These are phyloP conservation scores for Drosophila tsacasi DNA, from an alignment of 1,140 invertebrate genomes.

Conservation along the genomic window DNA sequence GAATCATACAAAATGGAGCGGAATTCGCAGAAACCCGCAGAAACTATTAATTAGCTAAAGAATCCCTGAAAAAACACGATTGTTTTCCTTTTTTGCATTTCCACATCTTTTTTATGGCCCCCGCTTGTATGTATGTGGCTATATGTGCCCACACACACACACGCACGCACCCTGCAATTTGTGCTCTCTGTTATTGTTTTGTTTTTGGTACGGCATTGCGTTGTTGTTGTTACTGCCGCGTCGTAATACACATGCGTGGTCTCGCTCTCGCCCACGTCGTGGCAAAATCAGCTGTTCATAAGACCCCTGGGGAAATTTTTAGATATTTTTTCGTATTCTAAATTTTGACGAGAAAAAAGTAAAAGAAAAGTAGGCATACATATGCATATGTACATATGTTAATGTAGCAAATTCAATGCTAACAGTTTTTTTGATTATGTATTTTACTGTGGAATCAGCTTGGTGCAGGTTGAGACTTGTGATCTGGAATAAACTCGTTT, in stretches of 20 bases:
- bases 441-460: constrained; percentile 36
- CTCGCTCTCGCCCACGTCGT: constrained; percentile 24
- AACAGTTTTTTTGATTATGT: constrained; percentile 11
- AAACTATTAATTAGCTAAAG: constrained; percentile 43
- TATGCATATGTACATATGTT: not conserved
- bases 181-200: constrained; percentile 80
- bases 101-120: constrained; percentile 14
- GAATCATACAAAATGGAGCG: constrained; percentile 23
- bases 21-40: constrained; percentile 18
- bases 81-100: constrained; percentile 43
- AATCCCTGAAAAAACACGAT: constrained; percentile 19
- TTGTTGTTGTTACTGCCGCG: constrained; percentile 32
- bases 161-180: constrained; percentile 20
- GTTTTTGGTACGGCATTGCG: constrained; percentile 57
- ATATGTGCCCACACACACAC: constrained; percentile 19
- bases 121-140: constrained; percentile 9
- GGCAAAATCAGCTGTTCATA: constrained; percentile 53
- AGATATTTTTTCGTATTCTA: constrained; percentile 3
- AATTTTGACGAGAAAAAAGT: constrained; percentile 9
- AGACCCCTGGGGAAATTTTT: constrained; percentile 25
- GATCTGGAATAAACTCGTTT: constrained; percentile 73
- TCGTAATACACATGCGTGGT: constrained; percentile 30
- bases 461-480: constrained; percentile 49
- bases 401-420: constrained; percentile 18
- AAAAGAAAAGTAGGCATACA: constrained; percentile 4